Evolutionary conservation across 2,797 vertebrate genomes (phyloP), one percentile per base, ranked within the genome.

Genomic region (Sebastes cheni): DNA sequence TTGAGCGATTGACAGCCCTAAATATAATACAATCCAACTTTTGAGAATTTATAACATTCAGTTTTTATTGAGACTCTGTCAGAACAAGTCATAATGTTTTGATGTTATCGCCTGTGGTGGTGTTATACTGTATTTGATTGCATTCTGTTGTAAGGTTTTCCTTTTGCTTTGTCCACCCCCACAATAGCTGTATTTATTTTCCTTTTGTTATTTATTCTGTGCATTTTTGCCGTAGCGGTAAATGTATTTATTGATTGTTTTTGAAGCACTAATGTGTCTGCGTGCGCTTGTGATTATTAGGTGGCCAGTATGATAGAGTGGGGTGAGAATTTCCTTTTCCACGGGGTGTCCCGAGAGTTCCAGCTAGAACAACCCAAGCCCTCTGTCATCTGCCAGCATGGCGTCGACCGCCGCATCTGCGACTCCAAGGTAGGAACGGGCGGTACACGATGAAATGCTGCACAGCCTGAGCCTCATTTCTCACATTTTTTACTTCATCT

Each of bases 361-460:
- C 97, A 99, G 91, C 94, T 99, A 23, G 98, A 99, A 82, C 97
- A 97, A 82, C 98, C 99, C 58, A 99, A 99, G 86, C 96, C 97
- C 54, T 94, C 97, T 2, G 84, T 99, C 71, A 94, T 96, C 81
- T 99, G 99, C 92, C 99, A 99, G 90, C 99, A 99, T 22, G 98
- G 98, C 8, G 96, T 97, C 9, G 98, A 99, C 88, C 97, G 97
- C 3, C 97, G 97, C n/a, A 95, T 97, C 79, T 99, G 99, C 81
- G 97, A 97, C 65, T 93, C 97, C 14, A 99, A 99, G 98, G 99
- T 99, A 85, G 22, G 23, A 5, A 72, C 72, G 14, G 8, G 11
- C 22, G 0, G 10, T 13, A 23, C 4, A 67, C 11, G 2, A 10
- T 61, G 39, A 83, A 70, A 65, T 8, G 13, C 34, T 34, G 11